Conservation (phyloP, 2,888 invertebrate genomes). For the Agrochola macilenta region DNA sequence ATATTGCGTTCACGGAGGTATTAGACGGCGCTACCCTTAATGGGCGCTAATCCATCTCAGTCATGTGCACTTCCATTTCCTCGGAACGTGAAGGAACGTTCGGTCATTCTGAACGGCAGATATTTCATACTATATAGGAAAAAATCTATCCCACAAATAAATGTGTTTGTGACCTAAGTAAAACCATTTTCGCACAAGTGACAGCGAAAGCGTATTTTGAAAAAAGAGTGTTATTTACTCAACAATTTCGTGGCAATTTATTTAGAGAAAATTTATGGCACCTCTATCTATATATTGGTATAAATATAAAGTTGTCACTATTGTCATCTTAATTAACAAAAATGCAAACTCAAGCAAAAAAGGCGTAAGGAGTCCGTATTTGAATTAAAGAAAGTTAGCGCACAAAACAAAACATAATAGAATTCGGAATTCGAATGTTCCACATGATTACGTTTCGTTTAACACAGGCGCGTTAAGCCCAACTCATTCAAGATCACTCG, state of each 20-base stretch:
- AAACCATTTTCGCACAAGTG: slow-evolving; percentile 31
- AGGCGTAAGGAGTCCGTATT: background rate
- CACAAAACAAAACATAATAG: slow-evolving; percentile 62
- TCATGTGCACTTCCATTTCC: slow-evolving; percentile 74
- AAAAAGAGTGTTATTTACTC: background rate
- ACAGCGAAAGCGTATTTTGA: slow-evolving; percentile 13
- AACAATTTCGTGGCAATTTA: background rate
- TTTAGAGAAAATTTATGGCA: background rate
- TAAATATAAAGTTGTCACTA: background rate
- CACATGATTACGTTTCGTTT: slow-evolving; percentile 80
- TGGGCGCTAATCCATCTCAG: slow-evolving; percentile 78
- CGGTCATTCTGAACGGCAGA: slow-evolving; percentile 64
- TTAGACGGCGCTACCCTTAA: slow-evolving; percentile 69
- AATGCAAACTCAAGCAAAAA: slow-evolving; percentile 5
- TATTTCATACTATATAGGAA: slow-evolving; percentile 61
- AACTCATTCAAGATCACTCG: slow-evolving; percentile 85
- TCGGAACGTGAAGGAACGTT: slow-evolving; percentile 66
- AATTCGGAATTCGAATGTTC: slow-evolving; percentile 78
- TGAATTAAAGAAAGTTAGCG: slow-evolving; percentile 20
- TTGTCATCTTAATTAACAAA: background rate
- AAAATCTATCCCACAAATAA: slow-evolving; percentile 58
- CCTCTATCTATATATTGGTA: background rate
- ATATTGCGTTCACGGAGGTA: slow-evolving; percentile 64
- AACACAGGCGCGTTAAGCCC: slow-evolving; percentile 69
- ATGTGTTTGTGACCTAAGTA: slow-evolving; percentile 44